Evolutionary conservation across 2,113 vertebrate genomes (phyloP), one percentile per base, ranked within the genome.

Genomic region (Oncorhynchus keta): DNA sequence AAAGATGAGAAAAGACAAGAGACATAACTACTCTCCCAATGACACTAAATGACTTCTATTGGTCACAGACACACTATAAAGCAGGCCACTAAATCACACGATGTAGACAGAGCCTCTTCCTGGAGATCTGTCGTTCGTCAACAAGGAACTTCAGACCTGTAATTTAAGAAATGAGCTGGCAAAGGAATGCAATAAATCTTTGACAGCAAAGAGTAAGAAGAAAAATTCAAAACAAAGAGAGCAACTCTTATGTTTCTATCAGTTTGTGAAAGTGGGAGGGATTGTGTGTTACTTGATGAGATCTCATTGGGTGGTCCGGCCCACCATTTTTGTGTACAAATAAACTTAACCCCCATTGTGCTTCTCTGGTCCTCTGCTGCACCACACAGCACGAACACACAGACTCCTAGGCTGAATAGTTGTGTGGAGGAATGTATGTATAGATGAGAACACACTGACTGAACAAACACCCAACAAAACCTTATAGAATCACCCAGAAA

Each of bases 321-420:
- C 83, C 83, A 86, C 90, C 86, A 88, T 89, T 91, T 91, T 88
- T 93, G 93, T 94, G 89, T 94, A 94, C 92, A 94, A 95, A 95
- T 93, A 94, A 94, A 95, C 92, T 87, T 89, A 92, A 89, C 88
- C 89, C 87, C 90, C 84, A 92, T 92, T 92, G 90, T 91, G 90
- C 87, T 90, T 86, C 83, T 86, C 81, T 89, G 85, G 66, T 83
- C 79, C 78, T 84, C 79, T 85, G 90, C 87, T 86, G 84, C 83
- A 72, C 86, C 62, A 76, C 48, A 75, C 81, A 85, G 39, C 39
- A 45, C 39, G 8, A 76, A 76, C 68, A 80, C 81, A 85, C 83
- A 82, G 76, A 68, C 78, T 64, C 73, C 22, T 26, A 18, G 39
- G 68, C 68, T 48, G 39, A 14, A 55, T 18, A 68, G 32, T 28